Base-by-base conservation (phyloP, 2,888 invertebrate genomes). In the Drosophila antonietae region DNA sequence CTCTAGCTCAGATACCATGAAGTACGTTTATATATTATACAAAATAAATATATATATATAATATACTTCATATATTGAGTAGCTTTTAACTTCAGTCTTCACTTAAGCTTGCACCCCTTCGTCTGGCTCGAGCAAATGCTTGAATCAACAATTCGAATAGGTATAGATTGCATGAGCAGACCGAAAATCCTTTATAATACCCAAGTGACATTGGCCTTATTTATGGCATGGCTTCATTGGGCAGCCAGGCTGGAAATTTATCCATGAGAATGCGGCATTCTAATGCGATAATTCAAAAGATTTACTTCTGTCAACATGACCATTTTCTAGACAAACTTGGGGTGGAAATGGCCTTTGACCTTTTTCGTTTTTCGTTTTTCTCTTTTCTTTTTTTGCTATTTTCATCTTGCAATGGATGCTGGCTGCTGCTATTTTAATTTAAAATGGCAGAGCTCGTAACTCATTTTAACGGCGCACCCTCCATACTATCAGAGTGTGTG, bases 301-400 rank as follows among this genome's bases (percentile, higher is more conserved):
- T 90, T 91, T 91, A 91, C 90, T 90, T 91, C 91, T 91, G 91
- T 91, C 92, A 91, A 91, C 91, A 91, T 90, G 83, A 89, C 90
- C 83, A 91, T 91, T 90, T 90, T 88, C 84, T 74, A 75, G 70
- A 66, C 62, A 64, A 60, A 57, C 73, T 73, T 60, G 74, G 90
- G 88, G 83, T 90, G 78, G 87, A 81, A 88, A 71, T 62, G 83
- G 87, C 75, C 89, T 90, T 86, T 90, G 86, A 85, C 83, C 90
- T 88, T 86, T 87, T 85, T 74, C 59, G 5, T 51, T 20, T 18
- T 39, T 7, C 7, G 14, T 39, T 3, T 15, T 37, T 37, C 8
- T 28, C 15, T 41, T 14, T 31, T 28, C n/a, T 55, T 66, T 28
- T 62, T 31, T 64, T 59, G 57, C 71, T 60, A 59, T 83, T 76